phyloP scores from a whole-genome alignment of 1,140 invertebrate genomes.

The Procambarus virginalis region DNA sequence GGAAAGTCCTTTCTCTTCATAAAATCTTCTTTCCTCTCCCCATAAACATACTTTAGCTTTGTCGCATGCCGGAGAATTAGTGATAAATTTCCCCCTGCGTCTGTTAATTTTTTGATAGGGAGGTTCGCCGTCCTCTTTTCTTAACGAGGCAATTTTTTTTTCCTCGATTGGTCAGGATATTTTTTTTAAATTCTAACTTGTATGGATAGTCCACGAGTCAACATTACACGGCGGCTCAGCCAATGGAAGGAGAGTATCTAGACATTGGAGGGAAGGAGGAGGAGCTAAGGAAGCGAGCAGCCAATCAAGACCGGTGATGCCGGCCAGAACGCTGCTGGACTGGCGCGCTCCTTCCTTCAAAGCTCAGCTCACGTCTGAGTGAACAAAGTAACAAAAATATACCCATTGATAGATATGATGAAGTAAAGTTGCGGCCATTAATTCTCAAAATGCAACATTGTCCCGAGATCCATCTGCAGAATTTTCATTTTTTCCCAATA shows the following conservation, averaged over 20 bases:
- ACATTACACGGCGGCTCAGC: constrained; percentile 3
- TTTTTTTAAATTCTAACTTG: not conserved
- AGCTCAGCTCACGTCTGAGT: constrained; percentile 34
- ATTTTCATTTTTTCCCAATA: not conserved
- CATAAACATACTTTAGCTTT: constrained; percentile 35
- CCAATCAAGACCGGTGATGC: not conserved
- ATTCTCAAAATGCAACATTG: constrained; percentile 2
- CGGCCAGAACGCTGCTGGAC: not conserved
- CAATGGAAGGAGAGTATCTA: not conserved
- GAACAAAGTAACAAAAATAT: constrained; percentile 38
- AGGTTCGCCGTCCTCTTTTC: constrained; percentile 5
- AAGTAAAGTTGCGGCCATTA: constrained; percentile 2
- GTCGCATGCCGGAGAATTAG: constrained; percentile 30
- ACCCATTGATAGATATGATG: constrained; percentile 41
- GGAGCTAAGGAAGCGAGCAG: not conserved
- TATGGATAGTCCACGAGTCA: not conserved
- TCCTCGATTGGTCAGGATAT: not conserved
- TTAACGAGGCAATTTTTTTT: constrained; percentile 30
- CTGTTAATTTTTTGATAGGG: constrained; percentile 25
- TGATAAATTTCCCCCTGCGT: constrained; percentile 23
- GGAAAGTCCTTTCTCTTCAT: not conserved
- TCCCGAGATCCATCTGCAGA: not conserved
- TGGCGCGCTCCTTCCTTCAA: constrained; percentile 21
- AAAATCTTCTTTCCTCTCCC: not conserved
- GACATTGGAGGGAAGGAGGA: constrained; percentile 12